Conservation (phyloP, 2,888 invertebrate species). For the Clusia tigrina region DNA sequence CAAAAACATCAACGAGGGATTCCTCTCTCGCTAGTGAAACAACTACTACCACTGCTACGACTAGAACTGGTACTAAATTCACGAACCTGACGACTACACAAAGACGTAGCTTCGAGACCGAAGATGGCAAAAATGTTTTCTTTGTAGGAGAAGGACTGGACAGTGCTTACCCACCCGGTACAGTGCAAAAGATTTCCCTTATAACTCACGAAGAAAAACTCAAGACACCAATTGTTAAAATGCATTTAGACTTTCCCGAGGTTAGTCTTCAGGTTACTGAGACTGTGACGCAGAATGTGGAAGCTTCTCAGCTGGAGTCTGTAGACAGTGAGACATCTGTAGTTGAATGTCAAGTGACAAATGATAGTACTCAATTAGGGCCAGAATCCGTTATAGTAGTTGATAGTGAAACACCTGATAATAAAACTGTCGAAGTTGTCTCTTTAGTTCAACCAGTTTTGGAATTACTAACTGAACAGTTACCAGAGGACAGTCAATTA, state of each 20-base stretch:
- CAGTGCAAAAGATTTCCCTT: conserved; percentile 68
- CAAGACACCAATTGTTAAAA: conserved; percentile 72
- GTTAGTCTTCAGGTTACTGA: conserved; percentile 59
- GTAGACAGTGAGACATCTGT: conserved; percentile 28
- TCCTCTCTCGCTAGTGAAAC: conserved; percentile 8
- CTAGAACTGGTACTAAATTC: conserved; percentile 50
- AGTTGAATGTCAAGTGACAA: not conserved
- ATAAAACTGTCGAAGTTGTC: too few relatives aligned
- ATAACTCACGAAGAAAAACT: conserved; percentile 78
- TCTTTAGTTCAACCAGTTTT: too few relatives aligned
- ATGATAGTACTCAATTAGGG: not conserved
- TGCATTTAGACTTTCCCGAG: conserved; percentile 70
- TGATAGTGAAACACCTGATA: not conserved
- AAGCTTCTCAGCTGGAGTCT: conserved; percentile 40
- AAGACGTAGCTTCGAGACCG: conserved; percentile 53
- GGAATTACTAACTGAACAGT: not conserved
- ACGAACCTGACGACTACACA: conserved; percentile 53
- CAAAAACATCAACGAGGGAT: conserved; percentile 28
- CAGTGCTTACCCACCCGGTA: conserved; percentile 52
- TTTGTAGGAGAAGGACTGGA: conserved; percentile 56
- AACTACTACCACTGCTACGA: conserved; percentile 31
- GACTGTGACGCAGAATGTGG: conserved; percentile 55
- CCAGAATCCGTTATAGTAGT: not conserved
- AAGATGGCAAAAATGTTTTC: conserved; percentile 56
- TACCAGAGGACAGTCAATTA: not conserved